Base-by-base conservation (phyloP, 2,113 vertebrate genomes). In the Triplophysa rosa region DNA sequence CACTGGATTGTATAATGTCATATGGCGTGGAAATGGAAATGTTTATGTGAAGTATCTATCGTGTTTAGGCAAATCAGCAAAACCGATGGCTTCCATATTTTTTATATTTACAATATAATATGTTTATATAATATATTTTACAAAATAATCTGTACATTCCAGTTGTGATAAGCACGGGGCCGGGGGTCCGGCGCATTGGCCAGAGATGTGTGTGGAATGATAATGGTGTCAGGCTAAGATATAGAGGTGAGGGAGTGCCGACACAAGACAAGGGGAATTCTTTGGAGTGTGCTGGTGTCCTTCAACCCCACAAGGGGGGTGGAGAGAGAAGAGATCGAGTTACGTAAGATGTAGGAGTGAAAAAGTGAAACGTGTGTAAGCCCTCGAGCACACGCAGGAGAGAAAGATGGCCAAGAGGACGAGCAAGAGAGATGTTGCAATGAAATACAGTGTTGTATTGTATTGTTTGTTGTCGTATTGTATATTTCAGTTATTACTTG, bases 311-410 rank as follows among this genome's bases (percentile, higher is more conserved):
- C 12, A 10, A 26, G 29, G 37, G 54, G 12, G 68, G 70, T 40
- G 73, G 24, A 61, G 68, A 23, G 62, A 16, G 58, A 63, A 26
- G 47, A 54, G 54, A 63, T 56, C 19, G 74, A 11, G 65, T 80
- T 82, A 78, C 69, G 17, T 19, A 68, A 82, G 45, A 42, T 33
- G 16, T 24, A 19, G 21, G 61, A 61, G 47, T 16, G 56, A 61
- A 49, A 68, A 61, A 37, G 17, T 23, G 42, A 40, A 62, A 67
- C 61, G 58, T 70, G 70, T 26, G 63, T 26, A 59, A 68, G 64
- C 56, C 40, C 14, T 62, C n/a, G 9, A 59, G 63, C 29, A 42
- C 33, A 37, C 6, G 33, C 7, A 45, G 54, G 40, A 23, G 62
- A 54, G 33, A 71, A 40, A 70, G 11, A 21, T 37, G 9, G 17